Base-by-base conservation (phyloP, 2,888 invertebrate genomes). In the Acanthosepion lycidas region DNA sequence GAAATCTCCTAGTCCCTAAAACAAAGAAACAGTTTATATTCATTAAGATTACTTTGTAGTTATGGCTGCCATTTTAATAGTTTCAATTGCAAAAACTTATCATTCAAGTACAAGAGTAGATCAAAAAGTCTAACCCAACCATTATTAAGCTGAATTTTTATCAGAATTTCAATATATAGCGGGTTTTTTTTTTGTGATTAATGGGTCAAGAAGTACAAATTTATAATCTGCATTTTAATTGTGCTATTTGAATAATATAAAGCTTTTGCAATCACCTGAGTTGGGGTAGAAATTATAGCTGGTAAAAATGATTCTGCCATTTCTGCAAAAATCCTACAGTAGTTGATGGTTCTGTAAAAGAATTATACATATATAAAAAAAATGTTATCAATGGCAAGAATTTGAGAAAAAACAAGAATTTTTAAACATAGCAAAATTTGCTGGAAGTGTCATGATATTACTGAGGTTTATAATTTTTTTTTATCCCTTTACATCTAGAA, bases 271-370 rank as follows among this genome's bases (percentile, higher is more conserved):
- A 95, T 95, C 94, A 97, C 97, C 96, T 97, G 96, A 95, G 96
- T 97, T 51, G 97, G 97, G 94, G 96, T 95, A 33, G 95, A 94
- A 20, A 99, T 98, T 96, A 99, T 98, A 97, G 98, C 98, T 95
- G 98, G 98, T 96, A 99, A 98, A 97, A 99, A 98, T 18, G 99
- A 98, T 97, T 99, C 99, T 0, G 98, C 99, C 95, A 99, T 97
- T 97, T 99, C 99, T 4, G 99, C 99, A 97, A 99, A 99, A 96
- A 99, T 98, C 95, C 99, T 98, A 96, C 99, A 99, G 97, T 99
- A 99, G 97, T 99, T 99, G 95, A 99, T 98, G 5, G 99, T 98
- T 96, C 98, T 98, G 96, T 95, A 97, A 97, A 95, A 95, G 95
- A 15, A 78, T 78, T 78, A 2, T 2, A 78, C 3, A 78, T 9